phyloP scores from a whole-genome alignment of 1,140 invertebrate species.

The Phymastichus coffea region DNA sequence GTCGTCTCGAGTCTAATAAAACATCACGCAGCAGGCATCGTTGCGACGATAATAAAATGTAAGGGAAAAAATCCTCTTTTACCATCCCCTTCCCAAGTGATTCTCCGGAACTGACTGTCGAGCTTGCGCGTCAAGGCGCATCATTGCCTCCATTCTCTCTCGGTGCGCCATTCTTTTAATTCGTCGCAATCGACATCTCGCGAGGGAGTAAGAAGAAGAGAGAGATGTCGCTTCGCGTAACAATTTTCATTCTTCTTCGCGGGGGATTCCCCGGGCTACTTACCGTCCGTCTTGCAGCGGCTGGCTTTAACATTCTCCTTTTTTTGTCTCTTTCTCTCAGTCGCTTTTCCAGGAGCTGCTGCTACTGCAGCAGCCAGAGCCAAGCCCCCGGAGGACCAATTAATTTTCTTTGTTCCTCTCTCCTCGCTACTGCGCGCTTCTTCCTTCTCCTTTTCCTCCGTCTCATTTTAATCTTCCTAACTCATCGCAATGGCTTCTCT shows the following conservation, averaged over 20 bases:
- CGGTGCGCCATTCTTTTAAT: slow-evolving; percentile 21
- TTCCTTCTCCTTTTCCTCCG: background rate
- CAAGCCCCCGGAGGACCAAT: slow-evolving; percentile 24
- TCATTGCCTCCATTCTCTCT: background rate
- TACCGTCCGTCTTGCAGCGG: slow-evolving; percentile 10
- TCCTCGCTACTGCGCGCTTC: background rate
- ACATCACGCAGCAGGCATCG: too few species aligned
- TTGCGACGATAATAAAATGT: too few species aligned
- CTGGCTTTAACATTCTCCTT: background rate
- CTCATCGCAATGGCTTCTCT: slow-evolving; percentile 19
- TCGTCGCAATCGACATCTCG: slow-evolving; percentile 24
- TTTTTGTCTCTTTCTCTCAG: background rate
- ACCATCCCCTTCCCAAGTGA: too few species aligned
- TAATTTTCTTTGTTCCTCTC: slow-evolving; percentile 31
- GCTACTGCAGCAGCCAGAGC: background rate
- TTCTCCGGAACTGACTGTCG: too few species aligned
- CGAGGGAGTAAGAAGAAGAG: background rate
- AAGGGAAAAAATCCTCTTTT: too few species aligned
- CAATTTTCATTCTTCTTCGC: slow-evolving; percentile 28
- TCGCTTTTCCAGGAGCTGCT: background rate
- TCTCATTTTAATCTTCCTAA: slow-evolving; percentile 25
- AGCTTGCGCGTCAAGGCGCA: background rate
- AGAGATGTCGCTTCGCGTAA: slow-evolving; percentile 10
- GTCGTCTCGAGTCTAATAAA: too few species aligned
- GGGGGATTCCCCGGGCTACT: slow-evolving; percentile 21